Evolutionary conservation across 2,888 invertebrate genomes (phyloP).

Genomic region (Aradus depressus): DNA sequence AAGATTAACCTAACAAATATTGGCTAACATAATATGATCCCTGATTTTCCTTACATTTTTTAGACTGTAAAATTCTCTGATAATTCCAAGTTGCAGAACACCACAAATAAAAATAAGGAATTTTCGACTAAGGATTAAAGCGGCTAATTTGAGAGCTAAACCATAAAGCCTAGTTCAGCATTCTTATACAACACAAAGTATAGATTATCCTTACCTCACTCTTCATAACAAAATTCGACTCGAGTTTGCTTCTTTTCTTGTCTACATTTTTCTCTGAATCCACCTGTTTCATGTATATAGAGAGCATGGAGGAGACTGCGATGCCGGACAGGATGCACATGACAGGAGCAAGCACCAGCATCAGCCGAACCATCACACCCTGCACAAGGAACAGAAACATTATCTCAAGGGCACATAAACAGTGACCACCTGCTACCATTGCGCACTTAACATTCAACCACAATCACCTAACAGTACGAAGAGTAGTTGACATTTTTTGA

Average conservation of each 20-base stretch:
- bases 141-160: too few species aligned
- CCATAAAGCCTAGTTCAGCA: not conserved
- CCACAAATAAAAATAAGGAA: not conserved
- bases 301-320: slow-evolving; percentile 73
- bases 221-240: slow-evolving; percentile 62
- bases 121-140: not conserved
- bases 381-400: slow-evolving; percentile 37
- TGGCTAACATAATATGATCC: too few species aligned
- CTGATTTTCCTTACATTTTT: too few species aligned
- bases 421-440: too few species aligned
- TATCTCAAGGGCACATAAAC: too few species aligned
- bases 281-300: slow-evolving; percentile 75
- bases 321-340: slow-evolving; percentile 97
- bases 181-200: not conserved
- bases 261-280: slow-evolving; percentile 50
- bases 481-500: too few species aligned
- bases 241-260: slow-evolving; percentile 57
- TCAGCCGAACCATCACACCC: slow-evolving; percentile 98
- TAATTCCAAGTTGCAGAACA: not conserved
- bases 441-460: too few species aligned
- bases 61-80: too few species aligned
- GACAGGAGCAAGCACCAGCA: slow-evolving; percentile 94
- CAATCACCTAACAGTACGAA: too few species aligned
- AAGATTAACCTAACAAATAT: too few species aligned
- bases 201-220: slow-evolving; percentile 52